Conservation (phyloP, 2,113 vertebrate genomes). For the Oceanites oceanicus region DNA sequence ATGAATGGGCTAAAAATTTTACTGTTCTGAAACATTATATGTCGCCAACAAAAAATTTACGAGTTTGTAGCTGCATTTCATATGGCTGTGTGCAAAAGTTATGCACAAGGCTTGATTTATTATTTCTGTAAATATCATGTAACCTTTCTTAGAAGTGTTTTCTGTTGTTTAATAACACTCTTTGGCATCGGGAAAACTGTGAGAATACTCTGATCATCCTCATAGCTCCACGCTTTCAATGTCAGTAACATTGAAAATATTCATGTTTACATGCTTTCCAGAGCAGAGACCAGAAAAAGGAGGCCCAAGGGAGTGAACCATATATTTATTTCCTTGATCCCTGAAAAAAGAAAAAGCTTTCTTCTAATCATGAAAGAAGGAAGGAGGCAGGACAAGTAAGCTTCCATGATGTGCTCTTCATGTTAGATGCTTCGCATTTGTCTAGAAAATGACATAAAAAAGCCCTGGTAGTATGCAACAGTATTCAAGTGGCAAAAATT, state of each 20-base stretch:
- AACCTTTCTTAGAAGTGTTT: conserved; percentile 33
- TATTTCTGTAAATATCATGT: not conserved
- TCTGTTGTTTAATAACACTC: conserved; percentile 28
- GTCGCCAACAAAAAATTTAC: not conserved
- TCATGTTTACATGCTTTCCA: not conserved
- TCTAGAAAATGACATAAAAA: not conserved
- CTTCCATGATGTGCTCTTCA: not conserved
- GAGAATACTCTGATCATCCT: not conserved
- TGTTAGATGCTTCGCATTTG: not conserved
- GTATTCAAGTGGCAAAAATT: not conserved
- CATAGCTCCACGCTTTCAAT: not conserved
- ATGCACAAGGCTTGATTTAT: not conserved
- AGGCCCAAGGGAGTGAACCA: not conserved
- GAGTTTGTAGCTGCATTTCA: not conserved
- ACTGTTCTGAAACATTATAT: not conserved
- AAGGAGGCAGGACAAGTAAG: not conserved
- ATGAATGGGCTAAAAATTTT: not conserved
- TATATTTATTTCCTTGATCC: not conserved
- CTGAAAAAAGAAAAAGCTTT: not conserved
- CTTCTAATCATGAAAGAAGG: not conserved
- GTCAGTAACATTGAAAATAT: not conserved
- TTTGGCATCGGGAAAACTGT: not conserved
- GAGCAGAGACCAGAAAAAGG: not conserved
- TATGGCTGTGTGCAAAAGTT: not conserved
- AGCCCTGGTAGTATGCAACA: not conserved